Evolutionary conservation across 2,888 invertebrate species (phyloP), one percentile per base, ranked within the genome.

Genomic region (Dasysyrphus tricinctus): DNA sequence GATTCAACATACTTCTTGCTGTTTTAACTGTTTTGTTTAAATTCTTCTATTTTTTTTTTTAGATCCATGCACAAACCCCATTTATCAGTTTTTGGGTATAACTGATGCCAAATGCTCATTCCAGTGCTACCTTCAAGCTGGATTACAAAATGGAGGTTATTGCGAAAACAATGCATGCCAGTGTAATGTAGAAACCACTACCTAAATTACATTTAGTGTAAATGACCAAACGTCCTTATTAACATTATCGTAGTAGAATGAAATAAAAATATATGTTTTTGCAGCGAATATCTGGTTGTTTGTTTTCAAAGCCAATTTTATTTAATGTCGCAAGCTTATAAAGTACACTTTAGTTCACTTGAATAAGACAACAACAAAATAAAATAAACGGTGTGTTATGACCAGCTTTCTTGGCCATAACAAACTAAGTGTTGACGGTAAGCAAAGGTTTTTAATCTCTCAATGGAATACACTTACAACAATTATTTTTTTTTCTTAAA

Each of bases 91-190:
- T 0, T n/a, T 86, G 5, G 44, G 57, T 8, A 81, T 81, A 19
- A 19, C 81, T 11, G 81, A 86, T 39, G 77, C 59, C 29, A 86
- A 86, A 65, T 86, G 85, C 39, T 81, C 85, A 29, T 11, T 86
- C 7, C 85, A 86, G 12, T 86, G 85, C 29, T 86, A 70, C 16
- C 8, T 81, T 39, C 85, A 86, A 74, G 85, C 51, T 19, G 81
- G 81, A 5, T 34, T 34, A 5, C 85, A 86, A 44, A 73, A 86
- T 6, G 85, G 85, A 11, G 85, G 85, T 19, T 86, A 57, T 37
- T 86, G 85, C 12, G 65, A 76, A 11, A 54, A 39, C 24, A 51
- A 24, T 19, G 78, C 29, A 29, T 86, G 81, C 29, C 69, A 70
- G 44, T 85, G 85, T 37, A 85, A 85, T 44, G 32, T 32, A 39